Evolutionary conservation across 2,888 invertebrate species (phyloP), one percentile per base, ranked within the genome.

Genomic region (Melipona beecheii): DNA sequence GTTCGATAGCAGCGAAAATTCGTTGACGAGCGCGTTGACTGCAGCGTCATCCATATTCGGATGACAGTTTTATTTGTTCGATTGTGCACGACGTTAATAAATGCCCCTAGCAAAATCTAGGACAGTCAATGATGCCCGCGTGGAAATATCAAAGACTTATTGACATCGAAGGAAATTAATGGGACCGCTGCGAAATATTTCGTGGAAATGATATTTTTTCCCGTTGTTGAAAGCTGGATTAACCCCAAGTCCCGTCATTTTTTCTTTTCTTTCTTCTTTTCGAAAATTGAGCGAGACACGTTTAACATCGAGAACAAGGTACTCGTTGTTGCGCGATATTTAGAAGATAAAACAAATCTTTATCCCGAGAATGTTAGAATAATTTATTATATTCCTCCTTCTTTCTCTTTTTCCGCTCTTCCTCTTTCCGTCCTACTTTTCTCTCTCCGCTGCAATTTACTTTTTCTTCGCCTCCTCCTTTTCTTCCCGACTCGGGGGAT

Each of bases 41-140:
- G 36, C 21, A 17, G 13, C 36, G 54, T 65, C 74, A 31, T 74
- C 36, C 64, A 54, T 74, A 74, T 54, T 65, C 74, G 54, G 24
- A 24, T 64, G 74, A 74, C 74, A 74, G 74, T 74, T 74, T 74
- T 74, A 74, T 74, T 74, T 54, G 65, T 36, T 19, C 52, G 64
- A 65, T 65, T 74, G 74, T 65, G 74, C 74, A 19, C 24, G 74
- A 74, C 74, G 64, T 74, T 65, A 52, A 74, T 54, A 74, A 74
- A 74, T 74, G 64, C 36, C 43, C 11, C 19, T 19, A 13, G 74
- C 36, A 19, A 65, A 65, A 74, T 74, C 65, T 65, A 36, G 65
- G 74, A 52, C 72, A 62, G 13, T 6, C 43, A 49, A 62, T 73
- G 72, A 50, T 73, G 49, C 49, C 24, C 49, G 27, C 19, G 27